A percentile compares a stretch with the other conserved stretches of the same genome.
phyloP scores from a whole-genome alignment of 2,113 vertebrate species.

The Psophia crepitans region DNA sequence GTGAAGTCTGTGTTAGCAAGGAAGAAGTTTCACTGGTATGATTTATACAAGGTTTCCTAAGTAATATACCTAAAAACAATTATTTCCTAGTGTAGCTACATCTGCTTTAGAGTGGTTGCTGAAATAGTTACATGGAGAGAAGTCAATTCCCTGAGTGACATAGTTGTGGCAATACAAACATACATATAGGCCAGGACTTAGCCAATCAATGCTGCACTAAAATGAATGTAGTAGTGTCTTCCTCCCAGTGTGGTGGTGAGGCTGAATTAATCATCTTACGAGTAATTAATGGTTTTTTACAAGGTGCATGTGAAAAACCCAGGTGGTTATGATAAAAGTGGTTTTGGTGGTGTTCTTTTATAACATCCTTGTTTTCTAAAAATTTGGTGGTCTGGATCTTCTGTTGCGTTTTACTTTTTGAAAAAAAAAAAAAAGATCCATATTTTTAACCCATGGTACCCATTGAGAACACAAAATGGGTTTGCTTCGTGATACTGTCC shows the following conservation, averaged over 20 bases:
- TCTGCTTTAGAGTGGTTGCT: slow-evolving; percentile 16
- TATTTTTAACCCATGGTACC: neutral
- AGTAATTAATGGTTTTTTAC: slow-evolving; percentile 37
- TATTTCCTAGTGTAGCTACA: neutral
- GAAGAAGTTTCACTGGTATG: neutral
- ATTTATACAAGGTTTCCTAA: neutral
- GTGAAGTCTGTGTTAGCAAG: neutral
- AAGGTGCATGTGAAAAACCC: neutral
- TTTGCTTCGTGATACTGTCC: neutral
- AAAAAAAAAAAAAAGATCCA: neutral
- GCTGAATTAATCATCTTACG: slow-evolving; percentile 22
- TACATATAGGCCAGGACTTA: neutral
- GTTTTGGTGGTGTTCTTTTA: neutral
- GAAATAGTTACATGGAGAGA: neutral
- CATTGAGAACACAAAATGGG: neutral
- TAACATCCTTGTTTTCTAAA: neutral
- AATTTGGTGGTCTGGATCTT: neutral
- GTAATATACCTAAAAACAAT: neutral
- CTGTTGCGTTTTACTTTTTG: neutral
- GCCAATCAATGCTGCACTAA: neutral
- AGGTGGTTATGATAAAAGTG: slow-evolving; percentile 11
- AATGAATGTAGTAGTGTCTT: neutral
- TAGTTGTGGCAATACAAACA: slow-evolving; percentile 9
- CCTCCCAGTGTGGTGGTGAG: neutral
- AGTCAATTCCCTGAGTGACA: neutral